Evolutionary conservation across 2,888 invertebrate species (phyloP).

Genomic region (Mycalesis mineus): DNA sequence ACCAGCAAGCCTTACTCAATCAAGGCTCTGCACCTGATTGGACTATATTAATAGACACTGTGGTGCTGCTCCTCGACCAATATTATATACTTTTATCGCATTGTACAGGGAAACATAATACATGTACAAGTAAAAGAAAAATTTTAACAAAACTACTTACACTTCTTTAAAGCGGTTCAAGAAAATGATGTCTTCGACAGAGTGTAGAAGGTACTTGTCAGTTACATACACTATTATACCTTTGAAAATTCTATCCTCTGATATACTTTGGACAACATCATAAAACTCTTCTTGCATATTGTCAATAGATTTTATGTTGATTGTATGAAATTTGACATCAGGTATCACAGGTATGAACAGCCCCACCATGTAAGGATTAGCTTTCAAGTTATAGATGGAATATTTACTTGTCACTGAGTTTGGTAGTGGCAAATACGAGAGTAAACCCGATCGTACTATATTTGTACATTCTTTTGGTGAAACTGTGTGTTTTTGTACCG

Average conservation of each 20-base stretch:
- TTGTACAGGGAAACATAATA: too few species aligned
- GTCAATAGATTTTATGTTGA: slow-evolving; percentile 47
- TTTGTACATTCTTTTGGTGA: slow-evolving; percentile 61
- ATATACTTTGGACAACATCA: slow-evolving; percentile 44
- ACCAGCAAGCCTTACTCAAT: too few species aligned
- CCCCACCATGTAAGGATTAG: slow-evolving; percentile 53
- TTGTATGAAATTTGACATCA: slow-evolving; percentile 55
- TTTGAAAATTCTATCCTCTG: slow-evolving; percentile 52
- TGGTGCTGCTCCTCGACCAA: too few species aligned
- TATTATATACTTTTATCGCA: too few species aligned
- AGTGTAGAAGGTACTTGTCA: slow-evolving; percentile 59
- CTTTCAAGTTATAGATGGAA: slow-evolving; percentile 39
- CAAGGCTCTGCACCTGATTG: too few species aligned
- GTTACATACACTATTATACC: slow-evolving; percentile 64
- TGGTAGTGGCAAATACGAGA: slow-evolving; percentile 55
- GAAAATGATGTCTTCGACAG: slow-evolving; percentile 59
- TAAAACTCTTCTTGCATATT: slow-evolving; percentile 46
- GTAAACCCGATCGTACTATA: slow-evolving; percentile 46
- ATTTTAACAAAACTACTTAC: slow-evolving; percentile 47
- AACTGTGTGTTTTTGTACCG: slow-evolving; percentile 46
- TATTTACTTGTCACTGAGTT: slow-evolving; percentile 47
- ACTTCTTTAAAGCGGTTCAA: slow-evolving; percentile 56
- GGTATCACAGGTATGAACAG: slow-evolving; percentile 61
- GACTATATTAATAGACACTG: too few species aligned
- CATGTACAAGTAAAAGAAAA: not conserved